Conservation (phyloP, 1,140 invertebrate genomes). For the Thalassaphorura encarpata region DNA sequence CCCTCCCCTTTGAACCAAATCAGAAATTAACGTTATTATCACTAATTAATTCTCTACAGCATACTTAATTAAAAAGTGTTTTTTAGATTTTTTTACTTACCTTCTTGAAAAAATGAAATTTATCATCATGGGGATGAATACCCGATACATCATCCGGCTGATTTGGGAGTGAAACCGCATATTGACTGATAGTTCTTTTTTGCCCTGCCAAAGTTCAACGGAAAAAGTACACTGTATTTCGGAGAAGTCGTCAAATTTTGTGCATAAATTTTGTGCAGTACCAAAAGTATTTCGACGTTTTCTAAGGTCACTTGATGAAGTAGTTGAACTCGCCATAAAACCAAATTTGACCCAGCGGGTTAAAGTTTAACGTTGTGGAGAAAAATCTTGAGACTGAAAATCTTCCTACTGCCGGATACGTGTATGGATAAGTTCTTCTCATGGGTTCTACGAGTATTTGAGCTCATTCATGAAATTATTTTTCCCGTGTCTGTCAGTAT, state of each 20-base stretch:
- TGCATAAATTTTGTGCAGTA: no score
- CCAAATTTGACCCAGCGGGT: no score
- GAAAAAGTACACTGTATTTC: neutral
- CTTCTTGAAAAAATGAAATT: conserved; percentile 25
- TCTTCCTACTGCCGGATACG: no score
- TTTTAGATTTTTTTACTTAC: conserved; percentile 5
- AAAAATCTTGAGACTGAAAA: no score
- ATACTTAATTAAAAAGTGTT: neutral
- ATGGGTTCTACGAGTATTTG: no score
- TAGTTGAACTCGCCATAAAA: neutral
- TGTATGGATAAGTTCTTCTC: no score
- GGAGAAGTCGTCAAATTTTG: no score
- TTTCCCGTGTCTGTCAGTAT: no score
- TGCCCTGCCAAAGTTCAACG: conserved; percentile 3
- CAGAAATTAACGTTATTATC: neutral
- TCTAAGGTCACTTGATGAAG: neutral
- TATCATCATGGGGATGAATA: conserved; percentile 22
- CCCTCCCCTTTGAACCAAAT: no score
- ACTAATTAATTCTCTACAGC: neutral
- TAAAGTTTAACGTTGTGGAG: no score
- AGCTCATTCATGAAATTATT: no score
- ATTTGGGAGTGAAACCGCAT: conserved; percentile 26
- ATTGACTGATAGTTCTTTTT: conserved; percentile 25
- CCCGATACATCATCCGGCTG: conserved; percentile 24
- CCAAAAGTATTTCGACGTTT: conserved; percentile 14